A percentile compares a stretch with the other conserved stretches of the same genome.
These are phyloP conservation scores for Lepidurus arcticus DNA, from an alignment of 1,140 invertebrate genomes.

Conservation along the genomic window DNA sequence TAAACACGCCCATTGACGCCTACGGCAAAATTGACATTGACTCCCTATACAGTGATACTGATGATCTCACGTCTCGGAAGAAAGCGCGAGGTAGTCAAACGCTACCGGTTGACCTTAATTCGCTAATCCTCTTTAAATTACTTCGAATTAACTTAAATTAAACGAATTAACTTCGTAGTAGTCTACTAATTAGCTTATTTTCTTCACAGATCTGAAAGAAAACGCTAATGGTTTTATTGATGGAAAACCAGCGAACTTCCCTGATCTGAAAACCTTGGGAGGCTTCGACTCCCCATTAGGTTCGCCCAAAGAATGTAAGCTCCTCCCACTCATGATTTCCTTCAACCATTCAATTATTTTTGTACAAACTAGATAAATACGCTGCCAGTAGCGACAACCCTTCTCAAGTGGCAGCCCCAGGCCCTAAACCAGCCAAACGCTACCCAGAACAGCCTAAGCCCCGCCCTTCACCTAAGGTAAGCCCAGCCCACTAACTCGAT, in stretches of 20 bases:
- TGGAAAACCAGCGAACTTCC: constrained; percentile 24
- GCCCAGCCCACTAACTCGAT: background rate
- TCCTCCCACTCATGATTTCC: background rate
- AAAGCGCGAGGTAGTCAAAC: background rate
- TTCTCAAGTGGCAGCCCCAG: background rate
- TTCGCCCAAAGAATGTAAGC: constrained; percentile 18
- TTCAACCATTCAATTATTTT: background rate
- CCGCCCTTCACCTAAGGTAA: constrained; percentile 25
- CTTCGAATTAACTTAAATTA: too few species aligned
- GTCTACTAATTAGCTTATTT: background rate
- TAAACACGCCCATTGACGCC: background rate
- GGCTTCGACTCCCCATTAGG: constrained; percentile 26
- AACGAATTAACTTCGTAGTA: background rate
- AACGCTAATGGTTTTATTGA: constrained; percentile 29
- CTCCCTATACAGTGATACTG: background rate
- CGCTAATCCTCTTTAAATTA: background rate
- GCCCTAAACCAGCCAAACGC: background rate
- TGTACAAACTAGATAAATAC: background rate
- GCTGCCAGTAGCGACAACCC: background rate
- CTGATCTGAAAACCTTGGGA: constrained; percentile 28
- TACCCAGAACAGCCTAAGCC: background rate
- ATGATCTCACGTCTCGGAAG: background rate
- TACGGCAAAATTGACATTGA: constrained; percentile 1
- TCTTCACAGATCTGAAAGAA: background rate
- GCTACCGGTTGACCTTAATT: too few species aligned